Percentiles rank a stretch among this genome's conserved stretches.
phyloP scores from a whole-genome alignment of 1,140 invertebrate genomes.

The Lepidurus packardi region DNA sequence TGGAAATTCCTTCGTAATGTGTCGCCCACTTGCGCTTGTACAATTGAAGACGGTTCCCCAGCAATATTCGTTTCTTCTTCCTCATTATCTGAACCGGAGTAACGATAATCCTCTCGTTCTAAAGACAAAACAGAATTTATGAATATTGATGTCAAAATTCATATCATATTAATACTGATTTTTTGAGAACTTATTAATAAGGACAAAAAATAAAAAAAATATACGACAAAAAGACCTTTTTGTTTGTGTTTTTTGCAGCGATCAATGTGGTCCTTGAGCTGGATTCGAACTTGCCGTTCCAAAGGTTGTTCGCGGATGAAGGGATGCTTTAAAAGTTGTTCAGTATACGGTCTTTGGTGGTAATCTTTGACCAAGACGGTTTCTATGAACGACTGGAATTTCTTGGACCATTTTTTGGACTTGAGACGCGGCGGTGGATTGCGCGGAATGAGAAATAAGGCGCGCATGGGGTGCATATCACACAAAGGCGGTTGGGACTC shows the following conservation, averaged over 20 bases:
- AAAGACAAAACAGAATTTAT: background rate
- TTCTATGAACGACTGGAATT: constrained; percentile 83
- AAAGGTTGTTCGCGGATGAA: constrained; percentile 98
- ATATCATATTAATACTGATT: background rate
- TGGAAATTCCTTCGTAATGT: constrained; percentile 93
- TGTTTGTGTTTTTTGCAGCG: constrained; percentile 90
- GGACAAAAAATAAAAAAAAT: background rate
- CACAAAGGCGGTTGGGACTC: constrained; percentile 97
- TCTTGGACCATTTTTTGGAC: constrained; percentile 97
- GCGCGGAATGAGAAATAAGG: constrained; percentile 95
- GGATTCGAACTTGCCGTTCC: constrained; percentile 93
- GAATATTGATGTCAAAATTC: background rate
- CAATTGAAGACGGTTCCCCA: constrained; percentile 81
- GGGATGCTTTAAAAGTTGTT: constrained; percentile 92
- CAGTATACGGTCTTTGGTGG: constrained; percentile 94
- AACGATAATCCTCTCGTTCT: constrained; percentile 60
- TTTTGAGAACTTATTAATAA: background rate
- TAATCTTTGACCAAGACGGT: constrained; percentile 94
- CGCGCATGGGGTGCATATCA: constrained; percentile 99
- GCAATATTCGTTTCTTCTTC: constrained; percentile 74
- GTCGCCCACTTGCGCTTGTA: constrained; percentile 81
- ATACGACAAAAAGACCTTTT: constrained; percentile 51
- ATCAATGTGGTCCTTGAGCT: constrained; percentile 99
- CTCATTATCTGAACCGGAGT: constrained; percentile 81
- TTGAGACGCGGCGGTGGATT: constrained; percentile 95